A percentile compares a stretch with the other conserved stretches of the same genome.
phyloP scores from a whole-genome alignment of 2,797 vertebrate genomes.

The Myotis vivesi region DNA sequence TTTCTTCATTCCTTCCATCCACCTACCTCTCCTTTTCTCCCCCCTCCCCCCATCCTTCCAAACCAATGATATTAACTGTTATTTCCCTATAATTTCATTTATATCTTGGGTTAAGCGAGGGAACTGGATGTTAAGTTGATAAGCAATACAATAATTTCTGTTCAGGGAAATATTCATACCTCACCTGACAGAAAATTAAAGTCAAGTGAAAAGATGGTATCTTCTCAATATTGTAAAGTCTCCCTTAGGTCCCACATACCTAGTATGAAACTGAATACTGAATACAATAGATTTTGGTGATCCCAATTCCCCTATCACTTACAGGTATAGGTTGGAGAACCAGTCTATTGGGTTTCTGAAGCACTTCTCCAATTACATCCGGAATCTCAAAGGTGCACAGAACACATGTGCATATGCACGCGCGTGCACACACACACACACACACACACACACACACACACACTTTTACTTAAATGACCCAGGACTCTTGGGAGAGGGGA shows the following conservation, averaged over 20 bases:
- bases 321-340: not conserved
- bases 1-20: too few species aligned
- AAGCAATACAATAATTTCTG: slow-evolving; percentile 3
- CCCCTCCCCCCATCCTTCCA: fast-evolving
- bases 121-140: not conserved
- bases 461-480: not conserved
- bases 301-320: not conserved
- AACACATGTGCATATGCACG: fast-evolving
- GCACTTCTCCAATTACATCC: not conserved
- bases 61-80: not conserved
- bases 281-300: not conserved
- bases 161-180: slow-evolving; percentile 9
- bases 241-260: not conserved
- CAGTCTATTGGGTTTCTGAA: not conserved
- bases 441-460: fast-evolving
- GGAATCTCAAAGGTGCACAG: not conserved
- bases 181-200: slow-evolving; percentile 39
- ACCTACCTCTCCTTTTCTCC: too few species aligned
- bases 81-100: not conserved
- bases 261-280: not conserved
- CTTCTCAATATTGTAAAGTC: not conserved
- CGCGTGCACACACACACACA: fast-evolving
- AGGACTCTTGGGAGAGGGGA: not conserved
- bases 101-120: not conserved
- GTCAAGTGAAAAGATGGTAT: not conserved